These are phyloP conservation scores for Chiroxiphia lanceolata DNA, from an alignment of 2,797 vertebrate species.

Conservation along the genomic window DNA sequence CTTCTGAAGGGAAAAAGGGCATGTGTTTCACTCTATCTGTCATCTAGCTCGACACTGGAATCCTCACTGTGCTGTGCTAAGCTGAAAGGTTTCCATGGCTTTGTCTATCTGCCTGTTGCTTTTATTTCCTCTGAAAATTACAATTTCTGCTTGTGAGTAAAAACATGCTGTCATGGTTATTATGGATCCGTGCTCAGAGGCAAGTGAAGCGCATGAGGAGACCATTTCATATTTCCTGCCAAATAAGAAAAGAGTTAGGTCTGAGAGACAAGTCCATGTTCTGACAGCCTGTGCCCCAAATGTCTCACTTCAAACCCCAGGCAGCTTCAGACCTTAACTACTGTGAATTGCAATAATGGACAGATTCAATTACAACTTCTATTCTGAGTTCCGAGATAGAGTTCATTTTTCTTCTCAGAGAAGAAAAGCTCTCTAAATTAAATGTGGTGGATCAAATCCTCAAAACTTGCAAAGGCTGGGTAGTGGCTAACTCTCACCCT, in stretches of 20 bases:
- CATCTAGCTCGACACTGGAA: not conserved
- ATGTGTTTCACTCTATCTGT: not conserved
- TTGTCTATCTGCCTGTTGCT: not conserved
- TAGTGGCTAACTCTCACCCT: not conserved
- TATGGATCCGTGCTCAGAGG: not conserved
- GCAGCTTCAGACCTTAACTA: not conserved
- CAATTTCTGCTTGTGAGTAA: not conserved
- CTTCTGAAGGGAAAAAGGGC: not conserved
- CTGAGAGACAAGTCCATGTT: conserved; percentile 1
- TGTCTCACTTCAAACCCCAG: conserved; percentile 9
- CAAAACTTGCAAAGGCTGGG: not conserved
- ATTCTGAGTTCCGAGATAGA: not conserved
- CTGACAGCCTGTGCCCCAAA: not conserved
- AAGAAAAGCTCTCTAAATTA: not conserved
- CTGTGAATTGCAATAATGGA: not conserved
- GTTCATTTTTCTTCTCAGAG: not conserved
- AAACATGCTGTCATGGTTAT: not conserved
- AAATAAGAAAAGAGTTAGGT: not conserved
- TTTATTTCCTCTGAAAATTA: conserved; percentile 17
- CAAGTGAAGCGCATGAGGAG: conserved; percentile 1
- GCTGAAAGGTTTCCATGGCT: not conserved
- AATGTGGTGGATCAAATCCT: not conserved
- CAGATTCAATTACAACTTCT: not conserved
- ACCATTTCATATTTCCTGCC: not conserved
- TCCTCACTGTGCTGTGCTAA: not conserved